Evolutionary conservation across 1,140 invertebrate genomes (phyloP).

Genomic region (Mesaphorura yosii): DNA sequence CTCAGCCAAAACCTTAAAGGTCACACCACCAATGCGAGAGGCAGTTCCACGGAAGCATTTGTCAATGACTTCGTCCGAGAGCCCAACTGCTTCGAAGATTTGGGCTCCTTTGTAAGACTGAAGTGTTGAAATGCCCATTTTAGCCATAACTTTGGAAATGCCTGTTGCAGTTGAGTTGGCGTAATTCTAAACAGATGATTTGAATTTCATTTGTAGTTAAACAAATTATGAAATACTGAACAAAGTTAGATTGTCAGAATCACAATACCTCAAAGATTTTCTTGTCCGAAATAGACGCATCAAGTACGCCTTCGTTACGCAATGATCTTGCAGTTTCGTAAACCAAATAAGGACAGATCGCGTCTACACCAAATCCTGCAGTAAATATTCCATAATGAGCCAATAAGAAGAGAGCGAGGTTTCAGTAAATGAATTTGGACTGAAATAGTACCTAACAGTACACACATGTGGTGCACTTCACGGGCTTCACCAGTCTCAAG

Average conservation of each 20-base stretch:
- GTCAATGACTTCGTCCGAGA: constrained; percentile 82
- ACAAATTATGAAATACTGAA: not conserved
- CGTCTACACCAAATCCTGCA: constrained; percentile 98
- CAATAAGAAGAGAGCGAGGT: constrained; percentile 21
- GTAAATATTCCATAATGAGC: constrained; percentile 93
- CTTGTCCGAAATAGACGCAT: constrained; percentile 62
- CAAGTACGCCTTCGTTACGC: constrained; percentile 66
- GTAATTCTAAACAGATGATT: constrained; percentile 46
- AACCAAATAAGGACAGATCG: constrained; percentile 92
- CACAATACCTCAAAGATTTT: constrained; percentile 61
- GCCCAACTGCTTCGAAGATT: constrained; percentile 96
- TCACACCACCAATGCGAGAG: constrained; percentile 87
- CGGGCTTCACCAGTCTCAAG: constrained; percentile 88
- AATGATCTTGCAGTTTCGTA: constrained; percentile 79
- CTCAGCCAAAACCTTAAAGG: constrained; percentile 73
- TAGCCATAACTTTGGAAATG: constrained; percentile 90
- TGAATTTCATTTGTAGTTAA: not conserved
- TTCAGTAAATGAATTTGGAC: too few species aligned
- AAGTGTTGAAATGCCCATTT: constrained; percentile 98
- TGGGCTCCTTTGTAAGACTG: constrained; percentile 99
- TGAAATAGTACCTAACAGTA: constrained; percentile 21
- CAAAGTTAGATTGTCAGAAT: not conserved
- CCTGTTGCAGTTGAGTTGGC: constrained; percentile 61
- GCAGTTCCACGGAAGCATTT: constrained; percentile 93
- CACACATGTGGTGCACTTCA: constrained; percentile 25